Conservation (phyloP, 2,113 vertebrate genomes). For the Corydoras maculifer region DNA sequence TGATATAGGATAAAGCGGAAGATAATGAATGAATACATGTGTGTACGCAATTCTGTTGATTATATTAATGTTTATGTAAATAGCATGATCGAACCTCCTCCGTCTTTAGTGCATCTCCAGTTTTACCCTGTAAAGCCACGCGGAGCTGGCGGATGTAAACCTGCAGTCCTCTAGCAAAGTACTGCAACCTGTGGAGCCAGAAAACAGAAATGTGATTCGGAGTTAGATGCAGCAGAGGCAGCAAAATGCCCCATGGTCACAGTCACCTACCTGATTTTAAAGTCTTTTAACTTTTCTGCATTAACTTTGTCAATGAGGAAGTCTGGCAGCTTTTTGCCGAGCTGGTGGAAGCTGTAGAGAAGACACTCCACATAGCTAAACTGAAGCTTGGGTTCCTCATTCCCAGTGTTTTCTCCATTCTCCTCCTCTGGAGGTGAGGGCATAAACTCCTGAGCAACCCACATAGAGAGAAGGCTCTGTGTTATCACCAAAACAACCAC, state of each 20-base stretch:
- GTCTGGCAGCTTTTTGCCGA: conserved; percentile 91
- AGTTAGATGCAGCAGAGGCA: not conserved
- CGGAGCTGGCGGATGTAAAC: conserved; percentile 95
- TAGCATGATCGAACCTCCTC: conserved; percentile 73
- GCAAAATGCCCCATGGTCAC: too few species aligned
- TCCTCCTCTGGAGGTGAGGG: conserved; percentile 95
- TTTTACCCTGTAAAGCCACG: conserved; percentile 93
- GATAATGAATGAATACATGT: too few species aligned
- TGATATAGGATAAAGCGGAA: too few species aligned
- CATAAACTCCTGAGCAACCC: conserved; percentile 81
- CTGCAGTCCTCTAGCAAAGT: conserved; percentile 93
- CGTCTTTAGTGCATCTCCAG: conserved; percentile 94
- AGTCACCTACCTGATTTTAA: conserved; percentile 80
- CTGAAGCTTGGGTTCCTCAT: conserved; percentile 90
- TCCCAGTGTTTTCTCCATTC: conserved; percentile 85
- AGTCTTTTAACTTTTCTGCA: conserved; percentile 91
- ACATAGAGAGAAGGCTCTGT: not conserved
- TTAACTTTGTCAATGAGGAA: conserved; percentile 93
- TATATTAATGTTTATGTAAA: too few species aligned
- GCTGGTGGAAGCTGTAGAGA: conserved; percentile 90
- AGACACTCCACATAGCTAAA: conserved; percentile 98
- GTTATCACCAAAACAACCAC: not conserved
- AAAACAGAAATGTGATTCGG: not conserved
- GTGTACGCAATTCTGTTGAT: too few species aligned
- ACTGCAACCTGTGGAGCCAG: conserved; percentile 77